Percentiles rank a stretch among this genome's conserved stretches.
Conservation (phyloP, 2,888 invertebrate genomes). For the Euzetes globulus region DNA sequence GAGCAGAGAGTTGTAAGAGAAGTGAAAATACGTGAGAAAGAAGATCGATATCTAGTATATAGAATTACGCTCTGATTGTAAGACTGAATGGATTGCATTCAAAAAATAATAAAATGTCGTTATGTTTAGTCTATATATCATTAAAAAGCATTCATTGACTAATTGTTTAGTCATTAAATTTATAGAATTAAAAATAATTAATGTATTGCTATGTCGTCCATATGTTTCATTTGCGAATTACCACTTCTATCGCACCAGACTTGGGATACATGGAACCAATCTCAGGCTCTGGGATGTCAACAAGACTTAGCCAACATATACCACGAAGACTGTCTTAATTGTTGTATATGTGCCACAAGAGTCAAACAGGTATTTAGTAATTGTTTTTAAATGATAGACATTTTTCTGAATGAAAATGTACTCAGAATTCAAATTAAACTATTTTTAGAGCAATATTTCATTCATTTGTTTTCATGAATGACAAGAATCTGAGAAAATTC, state of each 20-base stretch:
- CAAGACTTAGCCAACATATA: slow-evolving; percentile 50
- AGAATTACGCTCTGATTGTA: slow-evolving; percentile 8
- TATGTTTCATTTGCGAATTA: slow-evolving; percentile 88
- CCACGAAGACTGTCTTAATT: slow-evolving; percentile 93
- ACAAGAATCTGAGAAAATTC: no score
- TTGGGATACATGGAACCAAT: slow-evolving; percentile 41
- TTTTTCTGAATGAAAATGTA: no score
- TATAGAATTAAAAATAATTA: neutral
- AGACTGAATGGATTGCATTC: slow-evolving; percentile 21
- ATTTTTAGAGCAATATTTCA: no score
- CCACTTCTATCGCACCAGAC: slow-evolving; percentile 84
- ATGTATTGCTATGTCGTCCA: slow-evolving; percentile 41
- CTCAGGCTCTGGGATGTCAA: slow-evolving; percentile 33
- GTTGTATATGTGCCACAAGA: slow-evolving; percentile 90
- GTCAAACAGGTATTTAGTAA: slow-evolving; percentile 52
- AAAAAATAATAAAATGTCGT: slow-evolving; percentile 31
- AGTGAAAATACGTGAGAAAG: slow-evolving; percentile 26
- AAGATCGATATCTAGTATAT: slow-evolving; percentile 28
- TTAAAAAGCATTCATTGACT: neutral
- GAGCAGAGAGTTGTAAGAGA: slow-evolving; percentile 1
- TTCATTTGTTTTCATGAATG: no score
- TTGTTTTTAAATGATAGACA: no score
- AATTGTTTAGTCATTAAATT: slow-evolving; percentile 1
- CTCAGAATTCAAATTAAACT: no score
- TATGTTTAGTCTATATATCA: slow-evolving; percentile 18